These are phyloP conservation scores for Abrostola tripartita DNA, from an alignment of 2,888 invertebrate species.

Conservation along the genomic window DNA sequence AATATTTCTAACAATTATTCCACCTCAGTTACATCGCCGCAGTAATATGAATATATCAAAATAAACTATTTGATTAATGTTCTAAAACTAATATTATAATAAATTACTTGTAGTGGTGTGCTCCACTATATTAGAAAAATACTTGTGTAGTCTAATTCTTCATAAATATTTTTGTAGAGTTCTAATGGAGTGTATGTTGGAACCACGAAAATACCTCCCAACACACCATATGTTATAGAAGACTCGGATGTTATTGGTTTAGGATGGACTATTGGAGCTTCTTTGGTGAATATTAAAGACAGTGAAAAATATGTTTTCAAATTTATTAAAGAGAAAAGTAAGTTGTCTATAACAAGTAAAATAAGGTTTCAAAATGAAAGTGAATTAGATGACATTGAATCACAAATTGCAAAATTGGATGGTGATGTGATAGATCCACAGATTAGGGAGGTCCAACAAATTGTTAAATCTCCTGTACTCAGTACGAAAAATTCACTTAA, in stretches of 20 bases:
- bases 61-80: too few relatives aligned
- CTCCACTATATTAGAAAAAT: too few relatives aligned
- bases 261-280: constrained; percentile 78
- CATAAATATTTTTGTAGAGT: constrained; percentile 80
- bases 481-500: constrained; percentile 63
- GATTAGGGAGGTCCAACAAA: constrained; percentile 4
- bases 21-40: too few relatives aligned
- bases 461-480: constrained; percentile 51
- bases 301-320: constrained; percentile 79
- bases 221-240: constrained; percentile 70
- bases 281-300: constrained; percentile 69
- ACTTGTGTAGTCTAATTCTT: neutral
- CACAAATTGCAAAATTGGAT: constrained; percentile 61
- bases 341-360: constrained; percentile 58
- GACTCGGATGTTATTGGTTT: constrained; percentile 87
- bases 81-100: too few relatives aligned
- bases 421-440: constrained; percentile 15
- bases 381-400: constrained; percentile 68
- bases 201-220: constrained; percentile 71
- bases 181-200: constrained; percentile 89
- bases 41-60: too few relatives aligned
- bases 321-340: constrained; percentile 62
- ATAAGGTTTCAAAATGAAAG: constrained; percentile 72
- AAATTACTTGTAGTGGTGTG: constrained; percentile 4
- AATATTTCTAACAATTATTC: too few relatives aligned